These are phyloP conservation scores for Sabellastarte sp. DNA, from an alignment of 2,888 invertebrate genomes.

Conservation along the genomic window DNA sequence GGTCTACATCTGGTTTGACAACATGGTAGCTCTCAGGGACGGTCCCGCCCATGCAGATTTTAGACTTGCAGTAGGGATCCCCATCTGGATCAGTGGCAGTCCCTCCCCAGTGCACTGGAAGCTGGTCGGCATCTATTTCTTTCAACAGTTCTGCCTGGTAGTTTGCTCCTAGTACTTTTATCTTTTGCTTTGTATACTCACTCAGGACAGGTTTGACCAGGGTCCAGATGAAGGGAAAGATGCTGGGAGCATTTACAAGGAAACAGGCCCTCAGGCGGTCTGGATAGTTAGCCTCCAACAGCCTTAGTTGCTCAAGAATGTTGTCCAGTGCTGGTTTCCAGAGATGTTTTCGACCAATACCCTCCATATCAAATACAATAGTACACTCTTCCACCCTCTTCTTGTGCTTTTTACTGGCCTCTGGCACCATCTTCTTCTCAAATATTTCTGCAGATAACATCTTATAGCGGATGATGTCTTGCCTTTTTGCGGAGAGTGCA, in stretches of 20 bases:
- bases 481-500: conserved; percentile 13
- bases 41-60: conserved; percentile 77
- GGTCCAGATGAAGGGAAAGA: conserved; percentile 84
- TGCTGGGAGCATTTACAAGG: conserved; percentile 69
- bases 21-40: conserved; percentile 75
- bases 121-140: conserved; percentile 23
- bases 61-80: conserved; percentile 17
- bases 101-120: conserved; percentile 30
- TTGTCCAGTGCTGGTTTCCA: conserved; percentile 52
- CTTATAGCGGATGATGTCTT: conserved; percentile 12
- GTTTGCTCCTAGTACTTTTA: conserved; percentile 72
- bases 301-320: conserved; percentile 16
- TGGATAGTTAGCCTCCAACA: conserved; percentile 25
- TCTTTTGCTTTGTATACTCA: conserved; percentile 86
- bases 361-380: conserved; percentile 49
- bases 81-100: conserved; percentile 25
- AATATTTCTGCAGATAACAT: conserved; percentile 7
- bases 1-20: conserved; percentile 19
- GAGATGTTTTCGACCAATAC: conserved; percentile 50
- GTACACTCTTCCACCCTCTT: conserved; percentile 36
- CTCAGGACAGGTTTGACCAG: conserved; percentile 84
- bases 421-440: not conserved
- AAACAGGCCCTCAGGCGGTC: conserved; percentile 20
- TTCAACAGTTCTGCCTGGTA: conserved; percentile 23
- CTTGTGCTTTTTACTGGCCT: conserved; percentile 4